These are phyloP conservation scores for Ophion costatus DNA, from an alignment of 2,888 invertebrate species.

Conservation along the genomic window DNA sequence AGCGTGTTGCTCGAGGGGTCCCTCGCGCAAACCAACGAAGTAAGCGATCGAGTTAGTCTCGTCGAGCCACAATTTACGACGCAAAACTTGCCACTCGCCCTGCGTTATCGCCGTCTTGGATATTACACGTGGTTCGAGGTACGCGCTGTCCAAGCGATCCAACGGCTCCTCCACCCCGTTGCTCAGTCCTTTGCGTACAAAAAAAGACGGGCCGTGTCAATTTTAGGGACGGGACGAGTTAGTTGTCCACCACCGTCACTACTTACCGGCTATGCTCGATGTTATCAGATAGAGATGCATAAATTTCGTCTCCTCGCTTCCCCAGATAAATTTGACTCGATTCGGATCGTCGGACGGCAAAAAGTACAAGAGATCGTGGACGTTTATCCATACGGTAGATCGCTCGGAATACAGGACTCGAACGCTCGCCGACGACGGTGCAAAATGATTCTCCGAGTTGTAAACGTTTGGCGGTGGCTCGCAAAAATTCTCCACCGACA, in stretches of 20 bases:
- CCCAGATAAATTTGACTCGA: conserved; percentile 92
- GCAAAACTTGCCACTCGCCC: conserved; percentile 97
- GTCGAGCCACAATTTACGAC: conserved; percentile 95
- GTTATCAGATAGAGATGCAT: conserved; percentile 94
- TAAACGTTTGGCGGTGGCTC: conserved; percentile 85
- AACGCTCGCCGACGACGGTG: conserved; percentile 83
- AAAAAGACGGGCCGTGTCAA: neutral
- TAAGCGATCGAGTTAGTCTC: conserved; percentile 91
- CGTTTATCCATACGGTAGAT: conserved; percentile 95
- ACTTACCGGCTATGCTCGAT: conserved; percentile 84
- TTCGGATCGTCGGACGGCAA: conserved; percentile 86
- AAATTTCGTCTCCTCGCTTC: conserved; percentile 95
- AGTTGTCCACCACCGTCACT: neutral
- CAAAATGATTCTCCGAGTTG: conserved; percentile 83
- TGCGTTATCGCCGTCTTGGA: conserved; percentile 91
- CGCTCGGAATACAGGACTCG: conserved; percentile 87
- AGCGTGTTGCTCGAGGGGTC: conserved; percentile 96
- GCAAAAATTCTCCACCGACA: conserved; percentile 92
- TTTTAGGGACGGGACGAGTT: neutral
- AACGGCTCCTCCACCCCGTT: conserved; percentile 86
- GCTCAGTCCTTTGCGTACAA: conserved; percentile 76
- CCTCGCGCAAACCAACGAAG: conserved; percentile 95
- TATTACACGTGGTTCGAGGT: conserved; percentile 86
- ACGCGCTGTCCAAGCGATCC: conserved; percentile 85
- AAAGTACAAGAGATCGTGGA: conserved; percentile 95